Percentiles rank a stretch among this genome's conserved stretches.
Conservation (phyloP, 2,888 invertebrate species). For the Drosophila prostipennis region DNA sequence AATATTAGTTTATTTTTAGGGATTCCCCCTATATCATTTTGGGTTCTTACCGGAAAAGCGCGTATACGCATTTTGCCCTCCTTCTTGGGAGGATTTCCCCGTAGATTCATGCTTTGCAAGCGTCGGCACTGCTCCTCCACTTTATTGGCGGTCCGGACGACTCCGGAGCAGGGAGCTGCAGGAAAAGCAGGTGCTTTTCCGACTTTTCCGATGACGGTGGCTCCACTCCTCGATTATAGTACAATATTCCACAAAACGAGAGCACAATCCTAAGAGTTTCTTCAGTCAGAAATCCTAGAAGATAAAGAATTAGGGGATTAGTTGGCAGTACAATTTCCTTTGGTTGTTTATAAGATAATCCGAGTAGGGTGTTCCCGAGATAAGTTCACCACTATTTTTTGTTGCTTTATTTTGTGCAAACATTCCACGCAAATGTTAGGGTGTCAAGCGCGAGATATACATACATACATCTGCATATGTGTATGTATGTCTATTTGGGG, state of each 20-base stretch:
- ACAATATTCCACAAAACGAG: constrained; percentile 6
- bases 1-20: background rate
- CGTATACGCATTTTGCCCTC: constrained; percentile 99
- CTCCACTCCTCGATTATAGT: constrained; percentile 1
- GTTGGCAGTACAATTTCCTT: too few relatives aligned
- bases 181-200: constrained; percentile 24
- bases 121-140: constrained; percentile 82
- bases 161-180: constrained; percentile 44
- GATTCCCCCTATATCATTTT: background rate
- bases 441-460: constrained; percentile 26
- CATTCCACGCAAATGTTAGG: constrained; percentile 37
- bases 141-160: constrained; percentile 57
- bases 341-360: background rate
- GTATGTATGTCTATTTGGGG: constrained; percentile 27
- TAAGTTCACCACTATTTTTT: background rate
- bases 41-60: constrained; percentile 96
- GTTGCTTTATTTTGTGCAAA: constrained; percentile 9
- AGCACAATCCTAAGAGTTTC: constrained; percentile 3
- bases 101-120: constrained; percentile 81
- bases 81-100: constrained; percentile 90
- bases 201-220: constrained; percentile 16
- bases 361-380: background rate
- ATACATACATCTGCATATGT: background rate
- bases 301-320: background rate
- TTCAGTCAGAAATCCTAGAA: constrained; percentile 10